Evolutionary conservation across 2,888 invertebrate genomes (phyloP), one percentile per base, ranked within the genome.

Genomic region (Protophormia terraenovae): DNA sequence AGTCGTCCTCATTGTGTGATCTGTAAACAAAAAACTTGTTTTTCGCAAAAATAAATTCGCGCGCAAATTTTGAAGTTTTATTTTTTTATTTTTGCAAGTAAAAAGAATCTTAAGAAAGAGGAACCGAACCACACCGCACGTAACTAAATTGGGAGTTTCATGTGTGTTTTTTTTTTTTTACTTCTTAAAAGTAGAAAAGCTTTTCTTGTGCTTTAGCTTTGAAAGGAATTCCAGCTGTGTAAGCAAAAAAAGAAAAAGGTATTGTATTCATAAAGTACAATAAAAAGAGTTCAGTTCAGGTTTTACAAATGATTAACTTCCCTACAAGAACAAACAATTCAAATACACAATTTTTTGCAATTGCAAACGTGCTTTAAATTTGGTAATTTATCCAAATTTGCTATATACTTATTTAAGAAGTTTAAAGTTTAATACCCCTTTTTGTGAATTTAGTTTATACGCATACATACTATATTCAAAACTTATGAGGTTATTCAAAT

Each of bases 241-340:
- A 35, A 32, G 69, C 38, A 67, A 73, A 47, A 66, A 53, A 32
- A 38, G 50, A 64, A 19, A 62, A 53, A 67, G 19, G 14, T 50
- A 53, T 73, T 47, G 64, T 72, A 4, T 32, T 60, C 19, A 41
- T 58, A 38, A 60, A 50, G 16, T 73, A 67, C 50, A 81, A 73
- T 67, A 35, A 80, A 66, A 60, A 45, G 29, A 79, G 29, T 83
- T 86, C 83, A 79, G 29, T 83, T 86, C 83, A 78, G 84, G 86
- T 87, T 87, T 85, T 64, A 84, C 83, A 72, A 76, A 84, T 83
- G 86, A 86, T 85, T 85, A 78, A 86, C 83, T 86, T 84, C 75
- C 47, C 78, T 29, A 47, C 60, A 75, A 58, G 79, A 64, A 53
- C 47, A 69, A 75, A 45, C 80, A 78, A 67, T 71, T 77, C 24